Evolutionary conservation across 2,113 vertebrate species (phyloP).

Genomic region (Ovis canadensis): DNA sequence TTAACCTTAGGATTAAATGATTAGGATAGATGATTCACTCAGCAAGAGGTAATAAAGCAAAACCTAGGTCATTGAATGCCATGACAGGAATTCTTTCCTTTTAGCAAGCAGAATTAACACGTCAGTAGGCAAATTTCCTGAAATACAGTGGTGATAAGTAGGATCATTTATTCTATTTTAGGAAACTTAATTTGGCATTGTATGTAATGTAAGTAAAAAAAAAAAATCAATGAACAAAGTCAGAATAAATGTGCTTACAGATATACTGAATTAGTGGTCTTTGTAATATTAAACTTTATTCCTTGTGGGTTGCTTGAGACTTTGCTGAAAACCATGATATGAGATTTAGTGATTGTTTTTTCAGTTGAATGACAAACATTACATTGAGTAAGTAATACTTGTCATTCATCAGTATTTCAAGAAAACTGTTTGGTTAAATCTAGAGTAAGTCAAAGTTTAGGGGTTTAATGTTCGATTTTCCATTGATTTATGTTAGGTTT

Average conservation of each 20-base stretch:
- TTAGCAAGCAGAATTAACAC: slow-evolving; percentile 19
- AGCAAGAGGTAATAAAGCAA: neutral
- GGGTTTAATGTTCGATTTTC: slow-evolving; percentile 36
- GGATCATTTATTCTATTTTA: neutral
- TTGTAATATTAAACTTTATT: slow-evolving; percentile 28
- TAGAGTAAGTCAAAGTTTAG: slow-evolving; percentile 42
- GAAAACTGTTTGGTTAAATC: neutral
- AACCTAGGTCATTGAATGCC: neutral
- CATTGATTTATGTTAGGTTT: slow-evolving; percentile 64
- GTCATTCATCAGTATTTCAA: slow-evolving; percentile 47
- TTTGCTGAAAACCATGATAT: slow-evolving; percentile 34
- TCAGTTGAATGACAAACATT: slow-evolving; percentile 51
- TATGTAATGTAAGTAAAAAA: neutral
- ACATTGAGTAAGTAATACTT: slow-evolving; percentile 57
- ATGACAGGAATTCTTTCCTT: neutral
- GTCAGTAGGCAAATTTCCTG: neutral
- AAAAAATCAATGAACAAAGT: slow-evolving; percentile 32
- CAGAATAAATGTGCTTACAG: slow-evolving; percentile 10
- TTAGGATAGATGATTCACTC: neutral
- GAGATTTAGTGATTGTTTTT: slow-evolving; percentile 22
- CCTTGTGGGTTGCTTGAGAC: neutral
- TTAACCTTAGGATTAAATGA: neutral
- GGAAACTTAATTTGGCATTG: slow-evolving; percentile 6
- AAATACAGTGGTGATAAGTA: neutral
- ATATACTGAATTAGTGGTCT: neutral